Base-by-base conservation (phyloP, 1,140 invertebrate genomes). In the Bradysia coprophila region DNA sequence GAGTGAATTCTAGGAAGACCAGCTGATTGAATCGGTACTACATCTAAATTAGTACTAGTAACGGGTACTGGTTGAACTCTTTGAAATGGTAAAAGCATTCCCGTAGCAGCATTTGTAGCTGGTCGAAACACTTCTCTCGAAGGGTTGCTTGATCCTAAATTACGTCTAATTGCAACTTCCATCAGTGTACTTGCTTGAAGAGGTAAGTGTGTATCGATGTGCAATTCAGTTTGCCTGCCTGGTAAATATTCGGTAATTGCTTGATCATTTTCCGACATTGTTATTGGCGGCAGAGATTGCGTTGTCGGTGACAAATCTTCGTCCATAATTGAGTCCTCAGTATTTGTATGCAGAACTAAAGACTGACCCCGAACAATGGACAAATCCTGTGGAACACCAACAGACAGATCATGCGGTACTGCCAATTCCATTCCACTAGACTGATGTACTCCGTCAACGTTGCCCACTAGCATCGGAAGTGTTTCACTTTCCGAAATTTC, bases 401-500 rank as follows among this genome's bases (percentile, higher is more conserved):
- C 57, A n/a, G 56, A 58, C 0, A 60, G 46, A 49, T 62, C 59
- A 9, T 57, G 55, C 0, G 61, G 58, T 16, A 67, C 42, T 0
- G 61, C 62, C 2, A 61, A 57, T 24, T 64, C 55, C 49, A 61
- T 61, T n/a, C 49, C 34, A 51, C 34, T 13, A 48, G 39, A 8
- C 48, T 46, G 1, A 6, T 8, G 8, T 8, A 19, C n/a, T 10
- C 6, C n/a, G 16, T 37, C 18, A 13, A 8, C 24, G 13, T 13
- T 28, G 24, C 24, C 24, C 24, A 28, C 24, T 15, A 19, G 16
- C 18, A 60, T 61, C 15, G 54, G 57, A 45, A 59, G 40, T 6
- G 51, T 44, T 4, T 63, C 65, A 6, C 47, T 45, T 48, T 71
- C 70, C 4, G 62, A 64, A 0, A 64, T 61, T 46, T 76, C 74